Conservation (phyloP, 2,888 invertebrate species). For the Congeria kusceri region DNA sequence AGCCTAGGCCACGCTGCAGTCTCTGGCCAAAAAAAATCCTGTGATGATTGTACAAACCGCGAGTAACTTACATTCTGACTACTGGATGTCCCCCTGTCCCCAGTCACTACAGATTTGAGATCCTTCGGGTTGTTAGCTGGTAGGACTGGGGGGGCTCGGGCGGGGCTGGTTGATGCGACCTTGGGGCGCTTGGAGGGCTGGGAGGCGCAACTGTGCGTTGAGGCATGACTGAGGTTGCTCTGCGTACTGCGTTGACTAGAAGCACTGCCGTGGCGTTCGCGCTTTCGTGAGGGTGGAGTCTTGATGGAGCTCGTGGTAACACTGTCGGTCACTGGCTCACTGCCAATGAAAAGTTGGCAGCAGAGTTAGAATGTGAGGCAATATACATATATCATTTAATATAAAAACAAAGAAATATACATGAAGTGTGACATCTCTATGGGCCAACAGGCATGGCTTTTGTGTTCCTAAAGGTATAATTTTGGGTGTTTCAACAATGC, state of each 20-base stretch:
- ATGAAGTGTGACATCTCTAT: too few relatives aligned
- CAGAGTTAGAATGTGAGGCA: not conserved
- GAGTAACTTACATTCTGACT: too few relatives aligned
- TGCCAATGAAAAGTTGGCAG: constrained; percentile 2
- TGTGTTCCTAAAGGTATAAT: too few relatives aligned
- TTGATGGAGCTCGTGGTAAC: not conserved
- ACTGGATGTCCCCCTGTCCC: too few relatives aligned
- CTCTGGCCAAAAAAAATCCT: too few relatives aligned
- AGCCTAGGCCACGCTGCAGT: too few relatives aligned
- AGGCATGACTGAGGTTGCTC: constrained; percentile 49
- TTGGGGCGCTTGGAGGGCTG: constrained; percentile 22
- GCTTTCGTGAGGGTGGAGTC: constrained; percentile 22
- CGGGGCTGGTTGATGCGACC: not conserved
- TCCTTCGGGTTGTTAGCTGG: constrained; percentile 1
- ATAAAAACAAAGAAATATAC: not conserved
- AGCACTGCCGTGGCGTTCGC: constrained; percentile 62
- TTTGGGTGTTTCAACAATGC: too few relatives aligned
- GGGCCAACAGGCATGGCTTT: too few relatives aligned
- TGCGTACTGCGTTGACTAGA: constrained; percentile 77
- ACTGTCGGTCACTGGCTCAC: constrained; percentile 7
- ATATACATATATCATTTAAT: not conserved
- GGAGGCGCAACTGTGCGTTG: constrained; percentile 36
- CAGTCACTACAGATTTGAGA: constrained; percentile 9
- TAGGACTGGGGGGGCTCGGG: not conserved
- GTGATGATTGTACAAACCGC: too few relatives aligned